These are phyloP conservation scores for Herpailurus yagouaroundi DNA, from an alignment of 2,113 vertebrate species.

Conservation along the genomic window DNA sequence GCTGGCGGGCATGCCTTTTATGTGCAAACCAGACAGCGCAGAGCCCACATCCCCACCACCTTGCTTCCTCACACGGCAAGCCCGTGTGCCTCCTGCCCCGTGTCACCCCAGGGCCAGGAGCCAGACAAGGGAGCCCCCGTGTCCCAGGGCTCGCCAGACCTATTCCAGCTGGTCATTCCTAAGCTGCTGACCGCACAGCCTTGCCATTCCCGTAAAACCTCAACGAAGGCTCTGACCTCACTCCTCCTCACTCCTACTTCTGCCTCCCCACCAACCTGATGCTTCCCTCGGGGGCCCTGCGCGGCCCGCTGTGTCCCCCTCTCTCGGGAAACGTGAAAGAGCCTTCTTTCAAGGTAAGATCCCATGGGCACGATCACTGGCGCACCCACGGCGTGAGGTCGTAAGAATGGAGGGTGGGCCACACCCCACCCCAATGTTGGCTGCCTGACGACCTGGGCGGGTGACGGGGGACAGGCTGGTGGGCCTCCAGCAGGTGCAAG, in stretches of 20 bases:
- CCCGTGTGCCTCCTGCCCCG: not conserved
- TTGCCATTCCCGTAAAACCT: not conserved
- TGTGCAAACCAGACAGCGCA: not conserved
- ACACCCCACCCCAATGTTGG: not conserved
- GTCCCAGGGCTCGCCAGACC: not conserved
- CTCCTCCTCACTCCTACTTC: not conserved
- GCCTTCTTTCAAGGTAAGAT: not conserved
- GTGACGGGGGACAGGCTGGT: accelerated
- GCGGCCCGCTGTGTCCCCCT: not conserved
- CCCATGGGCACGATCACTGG: not conserved
- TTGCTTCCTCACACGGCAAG: not conserved
- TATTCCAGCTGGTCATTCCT: not conserved
- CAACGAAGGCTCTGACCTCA: not conserved
- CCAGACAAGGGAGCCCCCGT: not conserved
- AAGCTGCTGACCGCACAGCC: accelerated
- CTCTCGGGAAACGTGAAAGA: not conserved
- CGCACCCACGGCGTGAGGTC: not conserved
- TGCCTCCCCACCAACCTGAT: not conserved
- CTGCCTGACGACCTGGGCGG: not conserved
- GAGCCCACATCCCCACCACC: not conserved
- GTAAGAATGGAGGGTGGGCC: not conserved
- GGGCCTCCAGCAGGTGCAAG: not conserved
- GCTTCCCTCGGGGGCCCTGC: not conserved
- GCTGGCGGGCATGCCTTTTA: not conserved
- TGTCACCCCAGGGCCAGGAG: not conserved